Percentiles rank a stretch among this genome's conserved stretches.
Evolutionary conservation across 2,888 invertebrate species (phyloP).

Genomic region (Rutpela maculata): DNA sequence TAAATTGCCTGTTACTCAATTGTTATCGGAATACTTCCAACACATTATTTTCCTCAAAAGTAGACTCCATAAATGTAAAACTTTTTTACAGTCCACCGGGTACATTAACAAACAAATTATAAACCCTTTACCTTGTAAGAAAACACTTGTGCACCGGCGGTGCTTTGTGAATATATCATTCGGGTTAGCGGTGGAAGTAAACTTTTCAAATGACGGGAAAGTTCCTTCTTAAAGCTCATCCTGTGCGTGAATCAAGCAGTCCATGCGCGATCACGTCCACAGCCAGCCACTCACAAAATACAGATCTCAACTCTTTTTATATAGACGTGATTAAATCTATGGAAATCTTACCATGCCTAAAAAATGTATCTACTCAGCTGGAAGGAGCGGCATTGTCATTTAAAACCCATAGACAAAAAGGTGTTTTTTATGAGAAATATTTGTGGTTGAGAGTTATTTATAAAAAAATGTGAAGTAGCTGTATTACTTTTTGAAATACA

Average conservation of each 20-base stretch:
- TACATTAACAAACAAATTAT: constrained; percentile 27
- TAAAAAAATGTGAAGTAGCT: not conserved
- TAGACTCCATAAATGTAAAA: no score
- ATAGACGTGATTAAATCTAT: constrained; percentile 46
- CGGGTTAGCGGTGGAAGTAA: constrained; percentile 11
- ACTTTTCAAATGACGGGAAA: constrained; percentile 37
- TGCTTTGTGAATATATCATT: constrained; percentile 4
- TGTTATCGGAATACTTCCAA: no score
- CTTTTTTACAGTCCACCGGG: no score
- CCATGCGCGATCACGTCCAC: constrained; percentile 37
- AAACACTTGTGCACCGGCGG: constrained; percentile 39
- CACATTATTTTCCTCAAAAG: no score
- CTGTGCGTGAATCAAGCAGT: constrained; percentile 34
- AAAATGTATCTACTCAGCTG: constrained; percentile 48
- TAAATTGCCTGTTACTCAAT: no score
- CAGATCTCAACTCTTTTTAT: constrained; percentile 31
- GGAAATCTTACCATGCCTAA: constrained; percentile 42
- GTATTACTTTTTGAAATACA: not conserved
- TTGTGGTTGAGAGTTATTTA: not conserved
- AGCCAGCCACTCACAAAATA: constrained; percentile 32
- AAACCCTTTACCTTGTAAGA: constrained; percentile 17
- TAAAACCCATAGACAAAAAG: constrained; percentile 35
- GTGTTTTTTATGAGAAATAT: constrained; percentile 24
- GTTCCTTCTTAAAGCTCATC: constrained; percentile 27
- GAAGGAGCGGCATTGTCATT: constrained; percentile 44